Base-by-base conservation (phyloP, 1,140 invertebrate genomes). In the Rhopalosiphum padi region DNA sequence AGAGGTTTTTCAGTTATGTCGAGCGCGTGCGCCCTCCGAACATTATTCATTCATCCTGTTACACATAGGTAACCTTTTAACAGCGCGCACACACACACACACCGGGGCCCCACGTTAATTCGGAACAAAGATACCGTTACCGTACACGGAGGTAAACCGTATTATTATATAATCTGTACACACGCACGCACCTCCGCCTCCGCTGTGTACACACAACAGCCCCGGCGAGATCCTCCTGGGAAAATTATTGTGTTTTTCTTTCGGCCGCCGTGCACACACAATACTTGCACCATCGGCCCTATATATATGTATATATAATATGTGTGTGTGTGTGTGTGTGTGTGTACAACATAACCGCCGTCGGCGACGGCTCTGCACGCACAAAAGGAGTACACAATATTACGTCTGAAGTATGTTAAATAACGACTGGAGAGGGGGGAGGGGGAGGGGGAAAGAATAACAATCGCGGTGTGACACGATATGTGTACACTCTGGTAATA, bases 21-120 rank as follows among this genome's bases (percentile, higher is more conserved):
- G 25, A 9, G 25, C 25, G 60, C 30, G 60, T 30, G 60, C 60
- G 48, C 48, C 15, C 30, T 68, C 11, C 60, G 30, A 68, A n/a
- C 30, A 77, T 77, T 37, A 83, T 83, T 83, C 82, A 83, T 83
- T 83, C 82, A 83, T 83, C 35, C 35, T 83, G 82, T 83, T 83
- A 37, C 22, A 77, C 9, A n/a, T 77, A 68, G 48, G 55, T 82
- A 37, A 21, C 35, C 21, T 83, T 83, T 83, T 37, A 41, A 83
- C 60, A n/a, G 3, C 11, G 55, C 25, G 7, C 23, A 55, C 53
- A 55, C 53, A 68, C 25, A n/a, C 60, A 68, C 60, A 15, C 30
- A 18, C 0, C 60, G 30, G n/a, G n/a, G 60, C 30, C 15, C 9
- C 6, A 77, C 60, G 60, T 77, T 77, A 77, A n/a, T n/a, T 77